phyloP scores from a whole-genome alignment of 1,140 invertebrate species.

The Lerema accius region DNA sequence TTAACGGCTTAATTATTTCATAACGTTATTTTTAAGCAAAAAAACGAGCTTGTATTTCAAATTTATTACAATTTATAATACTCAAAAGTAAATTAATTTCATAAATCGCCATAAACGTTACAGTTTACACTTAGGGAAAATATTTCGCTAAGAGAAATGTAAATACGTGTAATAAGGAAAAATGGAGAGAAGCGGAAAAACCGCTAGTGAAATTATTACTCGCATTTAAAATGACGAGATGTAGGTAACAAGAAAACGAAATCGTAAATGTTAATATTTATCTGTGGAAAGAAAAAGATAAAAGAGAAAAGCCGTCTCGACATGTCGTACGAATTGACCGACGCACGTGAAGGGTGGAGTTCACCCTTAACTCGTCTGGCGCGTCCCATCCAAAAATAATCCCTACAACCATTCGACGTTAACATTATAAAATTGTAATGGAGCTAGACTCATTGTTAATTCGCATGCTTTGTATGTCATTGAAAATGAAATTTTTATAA shows the following conservation, averaged over 20 bases:
- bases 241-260: constrained; percentile 21
- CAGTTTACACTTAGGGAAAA: background rate
- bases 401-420: background rate
- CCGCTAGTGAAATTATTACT: constrained; percentile 23
- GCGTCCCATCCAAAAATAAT: constrained; percentile 17
- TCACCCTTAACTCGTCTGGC: constrained; percentile 15
- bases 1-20: background rate
- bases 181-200: constrained; percentile 20
- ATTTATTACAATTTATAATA: background rate
- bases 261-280: constrained; percentile 32
- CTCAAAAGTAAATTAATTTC: background rate
- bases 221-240: constrained; percentile 17
- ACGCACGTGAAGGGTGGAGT: constrained; percentile 20
- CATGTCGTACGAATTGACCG: constrained; percentile 33
- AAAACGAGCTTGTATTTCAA: background rate
- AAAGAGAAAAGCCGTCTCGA: constrained; percentile 22
- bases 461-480: background rate
- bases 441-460: background rate
- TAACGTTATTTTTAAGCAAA: background rate
- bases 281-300: constrained; percentile 19
- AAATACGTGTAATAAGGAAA: constrained; percentile 7
- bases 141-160: background rate
- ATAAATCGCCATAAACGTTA: background rate
- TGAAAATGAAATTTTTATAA: background rate
- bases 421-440: background rate